These are phyloP conservation scores for Ametastegia equiseti DNA, from an alignment of 2,888 invertebrate genomes.

Conservation along the genomic window DNA sequence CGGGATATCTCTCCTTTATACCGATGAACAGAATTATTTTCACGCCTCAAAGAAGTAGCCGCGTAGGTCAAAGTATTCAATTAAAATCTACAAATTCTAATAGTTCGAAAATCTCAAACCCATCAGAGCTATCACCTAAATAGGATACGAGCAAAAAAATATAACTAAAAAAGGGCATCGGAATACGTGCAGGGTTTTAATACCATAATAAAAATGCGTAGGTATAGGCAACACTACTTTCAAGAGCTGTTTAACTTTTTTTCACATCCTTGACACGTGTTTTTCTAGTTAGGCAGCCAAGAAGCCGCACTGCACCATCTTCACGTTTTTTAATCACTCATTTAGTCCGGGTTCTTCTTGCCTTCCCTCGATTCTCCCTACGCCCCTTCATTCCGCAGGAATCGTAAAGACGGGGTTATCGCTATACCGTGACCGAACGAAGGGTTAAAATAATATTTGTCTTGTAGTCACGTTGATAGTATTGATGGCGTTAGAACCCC, in stretches of 20 bases:
- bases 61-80: background rate
- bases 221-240: background rate
- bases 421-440: slow-evolving; percentile 23
- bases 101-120: background rate
- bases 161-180: background rate
- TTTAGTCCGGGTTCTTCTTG: slow-evolving; percentile 36
- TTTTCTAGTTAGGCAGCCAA: slow-evolving; percentile 44
- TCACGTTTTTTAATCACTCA: slow-evolving; percentile 45
- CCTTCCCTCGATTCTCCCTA: slow-evolving; percentile 1
- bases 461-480: slow-evolving; percentile 31
- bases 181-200: background rate
- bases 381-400: slow-evolving; percentile 24
- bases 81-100: slow-evolving; percentile 10
- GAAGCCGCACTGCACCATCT: slow-evolving; percentile 12
- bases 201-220: slow-evolving; percentile 21
- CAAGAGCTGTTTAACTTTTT: slow-evolving; percentile 37
- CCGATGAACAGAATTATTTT: slow-evolving; percentile 33
- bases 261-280: slow-evolving; percentile 49
- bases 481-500: background rate
- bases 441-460: slow-evolving; percentile 45
- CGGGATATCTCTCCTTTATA: background rate
- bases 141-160: background rate
- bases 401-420: slow-evolving; percentile 48
- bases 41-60: slow-evolving; percentile 9
- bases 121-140: background rate